Evolutionary conservation across 1,140 invertebrate species (phyloP).

Genomic region (Achroia grisella): DNA sequence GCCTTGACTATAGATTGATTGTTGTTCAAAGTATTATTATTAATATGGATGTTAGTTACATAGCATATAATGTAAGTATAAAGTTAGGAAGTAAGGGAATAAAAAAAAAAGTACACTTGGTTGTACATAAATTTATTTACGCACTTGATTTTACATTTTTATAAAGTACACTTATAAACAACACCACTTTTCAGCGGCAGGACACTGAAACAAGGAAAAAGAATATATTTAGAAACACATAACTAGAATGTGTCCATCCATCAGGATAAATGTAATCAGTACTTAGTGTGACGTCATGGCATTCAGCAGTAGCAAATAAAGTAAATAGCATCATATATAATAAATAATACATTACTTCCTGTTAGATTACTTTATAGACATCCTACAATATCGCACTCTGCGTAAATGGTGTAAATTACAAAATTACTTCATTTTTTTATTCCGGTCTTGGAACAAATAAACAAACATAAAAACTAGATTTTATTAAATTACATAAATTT

Average conservation of each 20-base stretch:
- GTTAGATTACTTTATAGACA: not conserved
- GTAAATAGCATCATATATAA: slow-evolving; percentile 46
- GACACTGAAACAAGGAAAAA: slow-evolving; percentile 55
- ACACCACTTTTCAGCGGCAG: slow-evolving; percentile 44
- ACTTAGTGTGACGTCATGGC: slow-evolving; percentile 40
- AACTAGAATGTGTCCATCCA: slow-evolving; percentile 9
- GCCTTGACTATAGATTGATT: too few species aligned
- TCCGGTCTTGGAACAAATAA: too few species aligned
- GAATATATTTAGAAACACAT: slow-evolving; percentile 10
- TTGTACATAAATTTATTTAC: slow-evolving; percentile 58
- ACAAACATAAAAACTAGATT: too few species aligned
- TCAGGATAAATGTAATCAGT: slow-evolving; percentile 30
- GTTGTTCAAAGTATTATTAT: too few species aligned
- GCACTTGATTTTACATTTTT: slow-evolving; percentile 57
- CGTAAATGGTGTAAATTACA: too few species aligned
- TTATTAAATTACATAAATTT: too few species aligned
- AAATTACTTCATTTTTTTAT: too few species aligned
- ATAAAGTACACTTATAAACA: slow-evolving; percentile 61
- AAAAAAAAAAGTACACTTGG: slow-evolving; percentile 6
- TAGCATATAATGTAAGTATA: too few species aligned
- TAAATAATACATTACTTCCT: not conserved
- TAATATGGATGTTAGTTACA: too few species aligned
- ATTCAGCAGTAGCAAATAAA: slow-evolving; percentile 71
- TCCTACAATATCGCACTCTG: too few species aligned
- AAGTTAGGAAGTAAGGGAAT: too few species aligned